Base-by-base conservation (phyloP, 30 jellyfish, hydroid and myxozoan species). In the Phacellophora camtschatica region DNA sequence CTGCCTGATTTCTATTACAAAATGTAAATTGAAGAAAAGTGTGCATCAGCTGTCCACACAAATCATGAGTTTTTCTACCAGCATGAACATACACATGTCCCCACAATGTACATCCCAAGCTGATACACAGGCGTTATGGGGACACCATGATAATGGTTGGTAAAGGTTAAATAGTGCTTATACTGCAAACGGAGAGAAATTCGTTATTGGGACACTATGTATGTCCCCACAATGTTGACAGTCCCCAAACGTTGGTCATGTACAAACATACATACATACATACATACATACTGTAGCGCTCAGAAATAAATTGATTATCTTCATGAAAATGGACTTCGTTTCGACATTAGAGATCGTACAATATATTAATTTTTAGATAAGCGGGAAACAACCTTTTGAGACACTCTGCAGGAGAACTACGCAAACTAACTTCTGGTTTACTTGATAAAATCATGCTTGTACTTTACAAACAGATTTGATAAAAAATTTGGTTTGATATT, bases 121-220 rank as follows among this genome's bases (percentile, higher is more conserved):
- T 19, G 39, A 56, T 23, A 56, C 18, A 28, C 12, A 0, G 15
- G 39, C 19, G 42, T 56, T 56, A 35, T 56, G 70, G 70, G 70
- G 70, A 56, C 70, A 56, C 24, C 70, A 56, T 20, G 70, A 56
- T 0, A 56, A 2, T 23, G 32, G 70, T 11, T 56, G 1, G 11
- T 20, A 13, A 23, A 13, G 39, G 16, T 13, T 0, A 28, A 56
- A 20, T 4, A 56, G 19, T 28, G 35, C 39, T 16, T 20, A 13
- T 20, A 11, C 35, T 1, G 11, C 16, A 5, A 56, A 20, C 19
- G 1, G 1, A 56, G 24, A 10, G 19, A 56, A 56, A 10, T 16
- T 20, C 70, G 43, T 56, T 56, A 9, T 56, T 31, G 70, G 70
- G 70, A 56, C 70, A 18, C 35, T 16, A 56, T 56, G 70, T 56